These are phyloP conservation scores for Oncorhynchus kisutch DNA, from an alignment of 2,113 vertebrate genomes.

Conservation along the genomic window DNA sequence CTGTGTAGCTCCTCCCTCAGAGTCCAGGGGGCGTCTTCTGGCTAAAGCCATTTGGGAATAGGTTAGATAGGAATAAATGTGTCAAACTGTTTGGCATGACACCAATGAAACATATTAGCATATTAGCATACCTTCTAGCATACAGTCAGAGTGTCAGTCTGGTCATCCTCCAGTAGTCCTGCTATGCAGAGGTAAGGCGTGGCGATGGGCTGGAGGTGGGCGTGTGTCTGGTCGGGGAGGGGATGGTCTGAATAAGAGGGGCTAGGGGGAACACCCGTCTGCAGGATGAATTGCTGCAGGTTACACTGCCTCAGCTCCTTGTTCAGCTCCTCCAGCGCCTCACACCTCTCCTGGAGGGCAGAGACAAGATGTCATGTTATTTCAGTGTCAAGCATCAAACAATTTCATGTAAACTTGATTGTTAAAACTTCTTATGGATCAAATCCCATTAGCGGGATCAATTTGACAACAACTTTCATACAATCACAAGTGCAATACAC, in stretches of 20 bases:
- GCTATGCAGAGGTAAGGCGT: constrained; percentile 35
- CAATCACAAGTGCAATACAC: too few relatives aligned
- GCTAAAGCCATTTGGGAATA: too few relatives aligned
- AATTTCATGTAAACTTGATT: not conserved
- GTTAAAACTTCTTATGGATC: not conserved
- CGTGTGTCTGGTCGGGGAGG: constrained; percentile 20
- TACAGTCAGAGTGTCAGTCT: not conserved
- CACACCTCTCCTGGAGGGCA: constrained; percentile 73
- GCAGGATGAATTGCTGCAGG: constrained; percentile 91
- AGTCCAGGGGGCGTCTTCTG: too few relatives aligned
- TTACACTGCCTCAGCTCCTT: constrained; percentile 91
- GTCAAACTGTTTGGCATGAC: not conserved
- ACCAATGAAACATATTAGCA: not conserved
- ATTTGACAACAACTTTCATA: too few relatives aligned
- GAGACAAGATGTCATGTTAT: not conserved
- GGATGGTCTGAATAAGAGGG: constrained; percentile 23
- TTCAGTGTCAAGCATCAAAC: not conserved
- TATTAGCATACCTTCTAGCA: not conserved
- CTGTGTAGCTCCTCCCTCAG: too few relatives aligned
- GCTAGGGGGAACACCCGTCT: constrained; percentile 68
- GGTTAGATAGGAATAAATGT: not conserved
- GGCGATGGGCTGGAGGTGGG: not conserved
- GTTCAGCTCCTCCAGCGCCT: constrained; percentile 84
- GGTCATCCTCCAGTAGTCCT: constrained; percentile 38
- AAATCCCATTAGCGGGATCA: too few relatives aligned